phyloP scores from a whole-genome alignment of 2,113 vertebrate genomes.

The Saguinus imperator region DNA sequence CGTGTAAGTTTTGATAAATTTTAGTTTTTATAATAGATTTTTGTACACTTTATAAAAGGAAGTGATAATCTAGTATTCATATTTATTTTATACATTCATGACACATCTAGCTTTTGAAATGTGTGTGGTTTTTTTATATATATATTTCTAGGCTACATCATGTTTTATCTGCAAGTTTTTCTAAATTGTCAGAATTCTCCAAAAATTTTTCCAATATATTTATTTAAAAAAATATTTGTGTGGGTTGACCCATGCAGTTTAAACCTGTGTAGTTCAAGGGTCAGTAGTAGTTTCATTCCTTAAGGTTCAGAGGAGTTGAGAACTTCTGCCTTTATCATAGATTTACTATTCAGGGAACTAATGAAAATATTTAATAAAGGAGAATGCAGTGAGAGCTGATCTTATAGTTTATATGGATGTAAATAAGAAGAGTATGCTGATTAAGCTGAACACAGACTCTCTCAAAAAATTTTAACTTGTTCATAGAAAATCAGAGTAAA shows the following conservation, averaged over 20 bases:
- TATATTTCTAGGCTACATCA: background rate
- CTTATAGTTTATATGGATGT: background rate
- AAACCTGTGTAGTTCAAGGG: background rate
- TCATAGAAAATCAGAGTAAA: background rate
- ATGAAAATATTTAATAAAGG: constrained; percentile 50
- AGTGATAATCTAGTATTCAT: no score
- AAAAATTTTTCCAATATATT: background rate
- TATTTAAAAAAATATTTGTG: background rate
- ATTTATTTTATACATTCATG: no score
- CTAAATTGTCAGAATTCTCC: background rate
- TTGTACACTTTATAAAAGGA: no score
- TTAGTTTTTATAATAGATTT: no score
- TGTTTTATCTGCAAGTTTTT: background rate
- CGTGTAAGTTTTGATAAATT: no score
- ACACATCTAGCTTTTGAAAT: no score
- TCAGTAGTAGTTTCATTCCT: background rate
- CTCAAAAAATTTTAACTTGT: background rate
- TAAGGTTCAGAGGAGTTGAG: background rate
- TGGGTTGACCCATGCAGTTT: background rate
- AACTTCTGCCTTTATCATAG: background rate
- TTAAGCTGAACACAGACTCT: background rate
- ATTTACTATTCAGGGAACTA: background rate
- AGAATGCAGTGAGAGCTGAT: background rate
- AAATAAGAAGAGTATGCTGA: background rate
- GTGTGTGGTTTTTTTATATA: no score